These are phyloP conservation scores for Erinaceus europaeus DNA, from an alignment of 2,113 vertebrate species.

Conservation along the genomic window DNA sequence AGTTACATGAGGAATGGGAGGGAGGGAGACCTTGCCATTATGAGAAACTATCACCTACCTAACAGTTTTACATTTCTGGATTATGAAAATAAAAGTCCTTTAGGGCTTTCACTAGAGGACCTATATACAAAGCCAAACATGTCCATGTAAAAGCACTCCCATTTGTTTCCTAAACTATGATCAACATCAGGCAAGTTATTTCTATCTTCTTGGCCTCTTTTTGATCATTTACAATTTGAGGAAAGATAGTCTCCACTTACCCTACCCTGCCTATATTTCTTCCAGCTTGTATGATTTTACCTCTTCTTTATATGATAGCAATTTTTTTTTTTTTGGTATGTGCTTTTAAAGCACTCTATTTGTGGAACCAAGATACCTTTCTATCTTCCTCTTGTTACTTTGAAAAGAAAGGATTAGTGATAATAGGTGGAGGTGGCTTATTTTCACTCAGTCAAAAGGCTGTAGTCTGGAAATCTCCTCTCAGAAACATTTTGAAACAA, in stretches of 20 bases:
- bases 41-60: not conserved
- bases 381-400: constrained; percentile 48
- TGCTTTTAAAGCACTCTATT: constrained; percentile 35
- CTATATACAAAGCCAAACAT: not conserved
- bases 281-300: constrained; percentile 20
- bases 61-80: not conserved
- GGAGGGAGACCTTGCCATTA: not conserved
- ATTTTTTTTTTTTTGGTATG: not conserved
- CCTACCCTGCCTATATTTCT: not conserved
- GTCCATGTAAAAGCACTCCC: not conserved
- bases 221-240: not conserved
- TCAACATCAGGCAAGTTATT: not conserved
- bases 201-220: not conserved
- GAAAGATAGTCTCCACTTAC: fast-evolving
- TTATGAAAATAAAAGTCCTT: not conserved
- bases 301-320: not conserved
- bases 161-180: constrained; percentile 8
- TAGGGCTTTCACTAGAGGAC: not conserved
- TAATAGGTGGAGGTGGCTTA: constrained; percentile 33
- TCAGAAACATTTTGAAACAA: constrained; percentile 47
- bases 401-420: constrained; percentile 47
- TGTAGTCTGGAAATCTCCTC: constrained; percentile 46
- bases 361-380: constrained; percentile 45
- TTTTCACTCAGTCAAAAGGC: constrained; percentile 4
- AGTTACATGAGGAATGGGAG: not conserved